Evolutionary conservation across 2,113 vertebrate genomes (phyloP).

Genomic region (Garra rufa): DNA sequence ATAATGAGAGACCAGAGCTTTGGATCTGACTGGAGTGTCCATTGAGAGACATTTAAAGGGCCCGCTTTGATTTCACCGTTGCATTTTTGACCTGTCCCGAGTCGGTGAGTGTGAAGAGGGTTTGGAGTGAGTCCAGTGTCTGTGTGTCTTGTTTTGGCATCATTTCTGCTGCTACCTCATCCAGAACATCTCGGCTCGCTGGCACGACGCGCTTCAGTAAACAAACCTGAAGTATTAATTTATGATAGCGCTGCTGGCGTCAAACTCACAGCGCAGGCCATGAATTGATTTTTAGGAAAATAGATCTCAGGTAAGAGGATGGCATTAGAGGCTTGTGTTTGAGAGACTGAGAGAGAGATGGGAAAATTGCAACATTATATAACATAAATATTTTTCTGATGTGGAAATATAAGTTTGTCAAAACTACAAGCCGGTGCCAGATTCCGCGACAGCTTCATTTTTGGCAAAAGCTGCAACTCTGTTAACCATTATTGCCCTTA

Average conservation of each 20-base stretch:
- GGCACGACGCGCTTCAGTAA: constrained; percentile 67
- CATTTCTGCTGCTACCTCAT: constrained; percentile 68
- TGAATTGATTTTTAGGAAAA: background rate
- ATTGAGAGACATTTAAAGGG: background rate
- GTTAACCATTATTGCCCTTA: no score
- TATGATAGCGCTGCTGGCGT: background rate
- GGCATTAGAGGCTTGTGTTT: background rate
- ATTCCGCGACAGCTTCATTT: no score
- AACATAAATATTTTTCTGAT: no score
- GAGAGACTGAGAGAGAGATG: background rate
- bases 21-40: background rate
- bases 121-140: background rate
- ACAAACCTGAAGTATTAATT: constrained; percentile 56
- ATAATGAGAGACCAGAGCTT: background rate
- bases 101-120: background rate
- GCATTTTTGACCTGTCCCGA: no score
- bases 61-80: background rate
- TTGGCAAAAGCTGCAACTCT: no score
- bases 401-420: no score
- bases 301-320: background rate
- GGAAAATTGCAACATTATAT: no score
- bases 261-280: background rate
- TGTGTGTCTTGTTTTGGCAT: constrained; percentile 61
- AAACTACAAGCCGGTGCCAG: no score
- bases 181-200: constrained; percentile 67